A percentile compares a stretch with the other conserved stretches of the same genome.
Evolutionary conservation across 2,113 vertebrate genomes (phyloP).

Genomic region (Apteryx owenii): DNA sequence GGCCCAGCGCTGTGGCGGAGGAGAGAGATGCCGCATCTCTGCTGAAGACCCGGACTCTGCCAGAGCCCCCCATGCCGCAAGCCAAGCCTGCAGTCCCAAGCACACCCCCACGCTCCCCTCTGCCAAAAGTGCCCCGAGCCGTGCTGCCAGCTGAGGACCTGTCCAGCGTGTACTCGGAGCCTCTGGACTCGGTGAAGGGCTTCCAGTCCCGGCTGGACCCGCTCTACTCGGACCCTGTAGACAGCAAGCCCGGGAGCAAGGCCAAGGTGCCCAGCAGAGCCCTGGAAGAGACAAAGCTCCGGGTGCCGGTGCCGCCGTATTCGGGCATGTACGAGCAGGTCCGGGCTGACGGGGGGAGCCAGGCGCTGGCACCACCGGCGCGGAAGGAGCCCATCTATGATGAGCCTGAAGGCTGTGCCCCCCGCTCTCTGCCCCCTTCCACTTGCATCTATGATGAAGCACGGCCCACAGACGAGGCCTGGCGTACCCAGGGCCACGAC

Average conservation of each 20-base stretch:
- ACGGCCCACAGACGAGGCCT: constrained; percentile 71
- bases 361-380: not conserved
- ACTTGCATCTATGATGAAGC: constrained; percentile 85
- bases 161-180: constrained; percentile 86
- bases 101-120: constrained; percentile 68
- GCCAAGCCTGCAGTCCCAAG: not conserved
- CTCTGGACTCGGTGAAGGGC: constrained; percentile 86
- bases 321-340: constrained; percentile 81
- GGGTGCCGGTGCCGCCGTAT: constrained; percentile 34
- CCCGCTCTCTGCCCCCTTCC: not conserved
- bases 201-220: constrained; percentile 68
- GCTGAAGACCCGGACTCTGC: constrained; percentile 81
- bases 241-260: constrained; percentile 63
- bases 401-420: constrained; percentile 87
- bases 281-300: constrained; percentile 35
- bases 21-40: constrained; percentile 39
- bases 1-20: constrained; percentile 9
- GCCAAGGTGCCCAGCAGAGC: not conserved
- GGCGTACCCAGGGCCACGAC: constrained; percentile 77
- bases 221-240: constrained; percentile 91
- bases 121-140: constrained; percentile 48
- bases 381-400: constrained; percentile 90
- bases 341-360: constrained; percentile 68
- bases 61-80: constrained; percentile 73
- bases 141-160: constrained; percentile 58